Base-by-base conservation (phyloP, 2,888 invertebrate genomes). In the Tinea semifulvella region DNA sequence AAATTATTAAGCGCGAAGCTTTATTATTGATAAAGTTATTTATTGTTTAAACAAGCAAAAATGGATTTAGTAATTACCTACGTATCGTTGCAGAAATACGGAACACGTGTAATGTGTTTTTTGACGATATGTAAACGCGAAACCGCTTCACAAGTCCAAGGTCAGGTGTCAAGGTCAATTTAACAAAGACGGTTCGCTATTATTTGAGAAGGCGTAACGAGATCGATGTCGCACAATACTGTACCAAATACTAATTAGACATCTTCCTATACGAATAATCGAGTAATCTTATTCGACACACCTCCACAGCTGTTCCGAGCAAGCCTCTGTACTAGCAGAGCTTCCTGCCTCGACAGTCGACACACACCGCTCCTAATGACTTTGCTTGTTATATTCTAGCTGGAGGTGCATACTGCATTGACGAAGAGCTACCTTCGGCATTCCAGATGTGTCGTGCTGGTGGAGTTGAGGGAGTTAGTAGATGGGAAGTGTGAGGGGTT, bases 91-190 rank as follows among this genome's bases (percentile, higher is more conserved):
- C 8, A 13, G 31, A 11, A 7, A 31, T 7, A 13, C 13, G 31
- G 31, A 31, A 31, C 31, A 31, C 31, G 31, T 31, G 31, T 31
- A 26, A 31, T 31, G 31, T 31, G 31, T 26, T 26, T 26, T 26
- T 26, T 26, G 2, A 26, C 26, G 26, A 26, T 26, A 26, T 31
- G 31, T 31, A 2, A 36, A 36, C 36, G 36, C 36, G 3, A 16
- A 36, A 36, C 14, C 18, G 36, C 16, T 36, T 10, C 18, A 13
- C 36, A 61, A 56, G 63, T 61, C 65, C 67, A 72, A 72, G 73
- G 72, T 70, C 66, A 59, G 50, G 46, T 51, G 46, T 49, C 68
- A 73, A 73, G 69, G 72, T 70, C 68, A 63, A 36, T 31, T 31
- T 31, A 31, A 31, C 31, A 31, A 31, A 31, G 31, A 31, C 31